Conservation (phyloP, 2,888 invertebrate species). For the Ennomos erosarius region DNA sequence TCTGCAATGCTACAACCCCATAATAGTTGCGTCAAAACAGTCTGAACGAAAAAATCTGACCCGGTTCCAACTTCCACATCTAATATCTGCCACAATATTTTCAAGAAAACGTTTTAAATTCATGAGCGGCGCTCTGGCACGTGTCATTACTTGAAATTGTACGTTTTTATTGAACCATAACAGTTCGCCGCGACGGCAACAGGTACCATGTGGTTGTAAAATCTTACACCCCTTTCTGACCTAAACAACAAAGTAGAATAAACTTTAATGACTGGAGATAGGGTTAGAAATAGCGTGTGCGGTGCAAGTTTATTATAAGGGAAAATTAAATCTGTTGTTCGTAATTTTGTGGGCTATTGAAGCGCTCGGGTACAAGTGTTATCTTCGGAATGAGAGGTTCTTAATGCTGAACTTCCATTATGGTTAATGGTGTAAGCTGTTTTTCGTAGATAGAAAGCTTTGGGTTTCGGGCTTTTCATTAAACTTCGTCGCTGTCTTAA, state of each 20-base stretch:
- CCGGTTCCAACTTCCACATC: constrained; percentile 12
- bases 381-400: constrained; percentile 48
- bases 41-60: constrained; percentile 12
- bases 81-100: constrained; percentile 33
- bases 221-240: constrained; percentile 48
- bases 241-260: constrained; percentile 42
- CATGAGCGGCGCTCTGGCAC: constrained; percentile 53
- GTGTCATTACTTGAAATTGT: constrained; percentile 62
- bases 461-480: constrained; percentile 12
- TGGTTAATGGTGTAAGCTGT: constrained; percentile 34
- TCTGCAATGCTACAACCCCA: background rate
- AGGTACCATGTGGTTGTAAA: constrained; percentile 64
- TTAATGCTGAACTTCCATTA: constrained; percentile 43
- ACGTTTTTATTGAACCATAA: constrained; percentile 73
- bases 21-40: background rate
- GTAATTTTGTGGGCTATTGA: constrained; percentile 56
- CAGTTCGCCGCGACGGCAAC: constrained; percentile 63
- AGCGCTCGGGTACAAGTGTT: constrained; percentile 44
- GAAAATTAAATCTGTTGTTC: constrained; percentile 68
- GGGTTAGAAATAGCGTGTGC: constrained; percentile 36
- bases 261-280: constrained; percentile 39
- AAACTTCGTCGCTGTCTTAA: constrained; percentile 1
- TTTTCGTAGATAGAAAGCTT: constrained; percentile 30
- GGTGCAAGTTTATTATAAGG: constrained; percentile 51
- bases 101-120: constrained; percentile 54